Evolutionary conservation across 2,797 vertebrate genomes (phyloP).

Genomic region (Cynopterus sphinx): DNA sequence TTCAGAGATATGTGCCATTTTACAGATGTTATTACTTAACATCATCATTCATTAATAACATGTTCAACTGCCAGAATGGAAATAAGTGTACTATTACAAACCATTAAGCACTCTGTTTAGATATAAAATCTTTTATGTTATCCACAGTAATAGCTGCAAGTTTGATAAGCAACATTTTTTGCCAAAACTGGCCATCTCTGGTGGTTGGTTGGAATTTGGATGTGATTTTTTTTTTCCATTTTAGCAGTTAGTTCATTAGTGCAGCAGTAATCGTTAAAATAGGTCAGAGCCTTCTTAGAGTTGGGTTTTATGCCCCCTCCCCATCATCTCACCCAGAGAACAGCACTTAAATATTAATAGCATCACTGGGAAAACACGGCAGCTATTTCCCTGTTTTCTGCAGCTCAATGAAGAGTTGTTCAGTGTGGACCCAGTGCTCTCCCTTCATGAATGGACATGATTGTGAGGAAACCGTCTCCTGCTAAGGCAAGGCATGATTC

Average conservation of each 20-base stretch:
- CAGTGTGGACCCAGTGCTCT: slow-evolving; percentile 78
- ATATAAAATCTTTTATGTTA: not conserved
- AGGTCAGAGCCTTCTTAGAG: slow-evolving; percentile 82
- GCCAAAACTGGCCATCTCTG: slow-evolving; percentile 5
- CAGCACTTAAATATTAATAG: slow-evolving; percentile 85
- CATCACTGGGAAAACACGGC: slow-evolving; percentile 83
- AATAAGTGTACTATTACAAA: not conserved
- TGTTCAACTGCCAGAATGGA: not conserved
- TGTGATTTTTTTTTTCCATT: not conserved
- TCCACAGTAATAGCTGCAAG: not conserved
- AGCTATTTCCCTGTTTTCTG: slow-evolving; percentile 85
- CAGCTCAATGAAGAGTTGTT: slow-evolving; percentile 89
- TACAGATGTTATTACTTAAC: not conserved
- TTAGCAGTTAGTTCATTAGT: slow-evolving; percentile 80
- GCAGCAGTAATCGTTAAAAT: slow-evolving; percentile 81
- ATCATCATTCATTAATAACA: not conserved
- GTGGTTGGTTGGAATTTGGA: slow-evolving; percentile 48
- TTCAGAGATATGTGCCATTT: not conserved
- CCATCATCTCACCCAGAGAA: slow-evolving; percentile 64
- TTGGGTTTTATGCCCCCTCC: slow-evolving; percentile 73
- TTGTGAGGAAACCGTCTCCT: slow-evolving; percentile 88
- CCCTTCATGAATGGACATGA: slow-evolving; percentile 87
- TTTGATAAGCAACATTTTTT: not conserved
- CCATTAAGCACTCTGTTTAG: not conserved
- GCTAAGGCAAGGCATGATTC: slow-evolving; percentile 83